Conservation (phyloP, 2,113 vertebrate species). For the Tamias sibiricus region DNA sequence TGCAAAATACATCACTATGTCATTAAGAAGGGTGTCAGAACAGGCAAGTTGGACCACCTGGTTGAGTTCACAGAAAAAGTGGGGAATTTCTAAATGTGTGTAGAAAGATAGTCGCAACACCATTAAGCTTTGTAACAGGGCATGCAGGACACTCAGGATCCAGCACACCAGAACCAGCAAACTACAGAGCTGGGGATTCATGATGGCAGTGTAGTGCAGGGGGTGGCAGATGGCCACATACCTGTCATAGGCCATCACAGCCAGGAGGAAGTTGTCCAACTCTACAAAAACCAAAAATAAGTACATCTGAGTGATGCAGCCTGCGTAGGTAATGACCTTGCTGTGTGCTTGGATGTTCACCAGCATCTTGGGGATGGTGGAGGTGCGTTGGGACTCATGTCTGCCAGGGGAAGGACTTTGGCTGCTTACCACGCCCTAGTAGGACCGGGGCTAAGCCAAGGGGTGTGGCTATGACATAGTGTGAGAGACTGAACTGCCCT, state of each 20-base stretch:
- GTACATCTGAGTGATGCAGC: not conserved
- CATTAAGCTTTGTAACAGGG: not conserved
- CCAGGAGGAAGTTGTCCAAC: constrained; percentile 25
- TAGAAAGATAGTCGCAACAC: not conserved
- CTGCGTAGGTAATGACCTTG: not conserved
- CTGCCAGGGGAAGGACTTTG: too few relatives aligned
- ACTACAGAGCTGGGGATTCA: not conserved
- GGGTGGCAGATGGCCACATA: not conserved
- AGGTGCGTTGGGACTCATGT: too few relatives aligned
- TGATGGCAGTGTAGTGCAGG: not conserved
- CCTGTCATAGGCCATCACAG: constrained; percentile 47
- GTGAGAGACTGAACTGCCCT: too few relatives aligned
- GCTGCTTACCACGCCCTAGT: too few relatives aligned
- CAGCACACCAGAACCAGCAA: constrained; percentile 17
- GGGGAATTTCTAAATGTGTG: not conserved
- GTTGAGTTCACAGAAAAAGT: not conserved
- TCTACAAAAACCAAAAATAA: constrained; percentile 9
- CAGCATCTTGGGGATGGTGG: not conserved
- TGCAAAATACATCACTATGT: not conserved
- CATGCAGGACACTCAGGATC: not conserved
- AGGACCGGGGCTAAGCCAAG: too few relatives aligned
- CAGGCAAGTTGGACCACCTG: not conserved
- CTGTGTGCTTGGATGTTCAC: not conserved
- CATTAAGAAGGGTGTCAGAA: not conserved
- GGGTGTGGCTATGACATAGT: too few relatives aligned